Evolutionary conservation across 2,113 vertebrate species (phyloP), one percentile per base, ranked within the genome.

Genomic region (Bucco capensis): DNA sequence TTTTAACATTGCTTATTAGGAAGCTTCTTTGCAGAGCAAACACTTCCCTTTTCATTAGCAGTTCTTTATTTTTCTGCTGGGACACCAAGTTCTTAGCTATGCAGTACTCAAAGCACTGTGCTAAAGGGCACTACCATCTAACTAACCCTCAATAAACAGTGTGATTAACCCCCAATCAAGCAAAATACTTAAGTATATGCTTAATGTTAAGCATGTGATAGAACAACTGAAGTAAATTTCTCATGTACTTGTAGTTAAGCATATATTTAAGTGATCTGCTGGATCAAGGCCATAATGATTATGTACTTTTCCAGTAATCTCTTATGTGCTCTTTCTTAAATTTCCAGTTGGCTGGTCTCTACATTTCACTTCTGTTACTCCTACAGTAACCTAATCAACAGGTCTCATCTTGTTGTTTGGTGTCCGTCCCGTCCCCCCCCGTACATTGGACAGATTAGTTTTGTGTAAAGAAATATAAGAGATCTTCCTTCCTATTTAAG

Each of bases 281-380:
- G 94, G 94, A 96, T 95, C 70, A 76, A 89, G 77, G 94, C 96
- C 92, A 90, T 94, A 92, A 96, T 84, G 70, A 93, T 82, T 93
- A 94, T 86, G 78, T 56, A 73, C 61, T 93, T 81, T 95, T 94
- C 88, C 88, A 93, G 83, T 93, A 95, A 94, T 73, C 46, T 86
- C 58, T 90, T 82, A 94, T 66, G 88, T 54, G 61, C 50, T 81
- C 28, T 71, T 88, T 88, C 72, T 91, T 76, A 86, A 82, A 84
- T 73, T 83, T 84, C 66, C 50, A 76, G 42, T 66, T 86, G 74
- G 17, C 50, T 64, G n/a, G 58, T 86, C 61, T 83, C 88, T 90
- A 3, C 67, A 61, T 56, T 75, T 88, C 40, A 81, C 50, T 72
- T 53, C 76, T 61, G 10, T 31, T 82, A 69, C 23, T 78, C 40